Percentiles rank a stretch among this genome's conserved stretches.
Conservation (phyloP, 2,888 invertebrate species). For the Lepidochrysops patricia region DNA sequence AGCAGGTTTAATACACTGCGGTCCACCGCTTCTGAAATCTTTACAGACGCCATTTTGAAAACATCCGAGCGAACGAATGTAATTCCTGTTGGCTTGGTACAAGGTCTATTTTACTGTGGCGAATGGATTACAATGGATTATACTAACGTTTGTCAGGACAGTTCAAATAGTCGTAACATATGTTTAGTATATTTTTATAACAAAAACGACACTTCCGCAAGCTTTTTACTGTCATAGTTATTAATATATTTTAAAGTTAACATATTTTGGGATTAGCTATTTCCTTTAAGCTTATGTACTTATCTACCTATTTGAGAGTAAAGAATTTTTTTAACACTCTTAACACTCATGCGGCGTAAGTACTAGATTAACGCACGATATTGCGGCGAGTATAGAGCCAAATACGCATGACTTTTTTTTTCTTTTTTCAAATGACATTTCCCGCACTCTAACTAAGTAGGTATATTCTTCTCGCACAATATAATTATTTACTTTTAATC, state of each 20-base stretch:
- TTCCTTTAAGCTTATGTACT: neutral
- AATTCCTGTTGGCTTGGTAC: conserved; percentile 32
- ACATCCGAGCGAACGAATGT: conserved; percentile 28
- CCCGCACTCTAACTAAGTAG: no score
- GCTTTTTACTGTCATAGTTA: conserved; percentile 4
- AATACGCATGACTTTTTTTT: no score
- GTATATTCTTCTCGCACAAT: no score
- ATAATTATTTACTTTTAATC: no score
- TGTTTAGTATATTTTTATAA: conserved; percentile 37
- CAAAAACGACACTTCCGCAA: neutral
- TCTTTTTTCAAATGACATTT: no score
- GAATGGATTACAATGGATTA: conserved; percentile 54
- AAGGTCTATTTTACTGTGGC: conserved; percentile 26
- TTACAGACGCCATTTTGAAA: conserved; percentile 43
- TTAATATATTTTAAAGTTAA: neutral
- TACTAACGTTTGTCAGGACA: conserved; percentile 42
- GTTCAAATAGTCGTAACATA: conserved; percentile 39
- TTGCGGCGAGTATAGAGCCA: no score
- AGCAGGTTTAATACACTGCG: conserved; percentile 43
- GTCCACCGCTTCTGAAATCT: conserved; percentile 43
- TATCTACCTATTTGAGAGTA: no score
- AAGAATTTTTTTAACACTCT: no score
- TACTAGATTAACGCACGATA: no score
- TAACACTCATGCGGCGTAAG: no score
- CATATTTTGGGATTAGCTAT: neutral